A percentile compares a stretch with the other conserved stretches of the same genome.
Conservation (phyloP, 2,797 vertebrate species). For the Fistularia tabacaria region DNA sequence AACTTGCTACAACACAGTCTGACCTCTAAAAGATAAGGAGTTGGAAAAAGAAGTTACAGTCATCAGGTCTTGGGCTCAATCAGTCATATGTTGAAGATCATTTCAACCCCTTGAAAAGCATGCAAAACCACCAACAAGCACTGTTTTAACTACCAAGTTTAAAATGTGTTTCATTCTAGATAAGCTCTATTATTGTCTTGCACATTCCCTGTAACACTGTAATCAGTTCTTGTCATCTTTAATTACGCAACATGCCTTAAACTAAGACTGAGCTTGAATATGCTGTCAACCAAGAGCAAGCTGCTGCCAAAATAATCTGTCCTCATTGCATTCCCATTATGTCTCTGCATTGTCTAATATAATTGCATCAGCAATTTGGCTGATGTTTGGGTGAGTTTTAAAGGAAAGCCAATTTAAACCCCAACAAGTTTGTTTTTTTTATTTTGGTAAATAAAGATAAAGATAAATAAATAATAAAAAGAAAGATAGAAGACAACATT, state of each 20-base stretch:
- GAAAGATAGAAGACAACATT: too few relatives aligned
- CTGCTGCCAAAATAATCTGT: slow-evolving; percentile 51
- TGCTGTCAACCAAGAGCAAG: not conserved
- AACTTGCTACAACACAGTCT: slow-evolving; percentile 13
- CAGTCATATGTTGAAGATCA: not conserved
- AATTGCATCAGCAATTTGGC: slow-evolving; percentile 12
- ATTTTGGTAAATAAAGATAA: slow-evolving; percentile 15
- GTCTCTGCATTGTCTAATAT: slow-evolving; percentile 34
- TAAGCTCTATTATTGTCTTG: not conserved
- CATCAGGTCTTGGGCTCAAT: not conserved
- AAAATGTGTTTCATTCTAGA: too few relatives aligned
- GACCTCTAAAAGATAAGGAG: slow-evolving; percentile 3
- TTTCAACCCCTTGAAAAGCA: too few relatives aligned
- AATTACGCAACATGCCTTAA: slow-evolving; percentile 41
- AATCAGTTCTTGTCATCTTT: slow-evolving; percentile 44
- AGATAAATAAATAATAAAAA: not conserved
- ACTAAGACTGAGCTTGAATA: slow-evolving; percentile 6
- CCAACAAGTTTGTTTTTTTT: too few relatives aligned
- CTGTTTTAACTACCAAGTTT: too few relatives aligned
- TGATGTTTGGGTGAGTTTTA: too few relatives aligned
- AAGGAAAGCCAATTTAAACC: too few relatives aligned
- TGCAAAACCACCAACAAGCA: too few relatives aligned
- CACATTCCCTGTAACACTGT: slow-evolving; percentile 21
- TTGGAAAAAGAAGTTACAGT: not conserved
- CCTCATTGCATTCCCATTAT: slow-evolving; percentile 54